Evolutionary conservation across 2,888 invertebrate species (phyloP), one percentile per base, ranked within the genome.

Genomic region (Hirtodrosophila histrioides): DNA sequence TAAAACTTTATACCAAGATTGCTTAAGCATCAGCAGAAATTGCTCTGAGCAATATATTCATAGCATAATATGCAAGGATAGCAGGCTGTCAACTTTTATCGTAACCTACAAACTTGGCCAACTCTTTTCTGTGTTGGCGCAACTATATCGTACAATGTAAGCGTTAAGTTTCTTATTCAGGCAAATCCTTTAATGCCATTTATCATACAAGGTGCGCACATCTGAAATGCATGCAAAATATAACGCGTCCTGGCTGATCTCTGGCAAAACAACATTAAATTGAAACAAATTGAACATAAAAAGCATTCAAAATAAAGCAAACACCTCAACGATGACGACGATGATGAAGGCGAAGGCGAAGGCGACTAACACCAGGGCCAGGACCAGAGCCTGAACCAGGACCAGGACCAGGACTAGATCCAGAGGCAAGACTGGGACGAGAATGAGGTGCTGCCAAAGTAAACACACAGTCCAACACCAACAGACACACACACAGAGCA

Each of bases 271-370:
- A 86, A 86, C 85, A 84, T 79, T 86, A 84, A 84, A 84, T 84
- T 86, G 84, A 86, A 85, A 84, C 84, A 84, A 84, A 84, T 84
- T 84, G 84, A 84, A 84, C 84, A 84, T 84, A 82, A 84, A 86
- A 84, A 84, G 78, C 85, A 86, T 84, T 86, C 84, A 86, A 86
- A 84, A 82, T 82, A 84, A 86, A 72, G 82, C 79, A 86, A 84
- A 86, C 82, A 84, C 85, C 81, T 81, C 60, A 63, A 57, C 78
- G 46, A 60, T 49, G 65, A 33, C 48, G 44, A 60, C n/a, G 53
- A 31, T 31, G 31, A 31, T 31, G 45, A 62, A 12, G 50, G 41
- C 31, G 41, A 67, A 8, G 54, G 31, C 24, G 41, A 41, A 39
- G 37, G 17, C 17, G 48, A 35, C 54, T 24, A 44, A 8, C 23